A percentile compares a stretch with the other conserved stretches of the same genome.
phyloP scores from a whole-genome alignment of 2,113 vertebrate genomes.

The Mesocricetus auratus region DNA sequence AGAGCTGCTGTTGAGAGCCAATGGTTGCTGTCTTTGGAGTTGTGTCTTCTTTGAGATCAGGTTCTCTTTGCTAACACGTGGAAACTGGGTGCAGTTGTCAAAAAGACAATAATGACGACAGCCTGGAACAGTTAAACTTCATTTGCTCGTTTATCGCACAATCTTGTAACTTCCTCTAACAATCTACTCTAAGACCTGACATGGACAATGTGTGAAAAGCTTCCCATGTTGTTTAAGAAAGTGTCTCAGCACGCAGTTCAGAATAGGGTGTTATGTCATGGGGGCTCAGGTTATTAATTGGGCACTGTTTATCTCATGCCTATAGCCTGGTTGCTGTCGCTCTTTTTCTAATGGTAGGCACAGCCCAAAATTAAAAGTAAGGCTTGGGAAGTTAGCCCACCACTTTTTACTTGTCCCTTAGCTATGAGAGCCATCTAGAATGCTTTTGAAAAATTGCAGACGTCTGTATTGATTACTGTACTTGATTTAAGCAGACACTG shows the following conservation, averaged over 20 bases:
- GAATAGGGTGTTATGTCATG: accelerated
- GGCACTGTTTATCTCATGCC: no score
- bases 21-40: not conserved
- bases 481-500: not conserved
- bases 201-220: not conserved
- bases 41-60: not conserved
- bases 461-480: not conserved
- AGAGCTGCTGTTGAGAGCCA: not conserved
- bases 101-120: not conserved
- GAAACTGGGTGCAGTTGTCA: not conserved
- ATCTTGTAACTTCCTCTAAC: not conserved
- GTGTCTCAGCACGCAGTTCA: not conserved
- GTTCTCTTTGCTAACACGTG: not conserved
- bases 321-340: not conserved
- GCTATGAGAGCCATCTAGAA: not conserved
- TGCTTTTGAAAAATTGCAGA: not conserved
- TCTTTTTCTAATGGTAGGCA: not conserved
- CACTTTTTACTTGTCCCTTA: not conserved
- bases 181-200: not conserved
- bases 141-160: not conserved
- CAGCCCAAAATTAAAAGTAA: not conserved
- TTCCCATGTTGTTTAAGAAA: not conserved
- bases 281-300: not conserved
- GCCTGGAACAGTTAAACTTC: not conserved
- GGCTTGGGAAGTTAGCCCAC: not conserved